These are phyloP conservation scores for Amphiprion clarkii DNA, from an alignment of 2,797 vertebrate genomes.

Conservation along the genomic window DNA sequence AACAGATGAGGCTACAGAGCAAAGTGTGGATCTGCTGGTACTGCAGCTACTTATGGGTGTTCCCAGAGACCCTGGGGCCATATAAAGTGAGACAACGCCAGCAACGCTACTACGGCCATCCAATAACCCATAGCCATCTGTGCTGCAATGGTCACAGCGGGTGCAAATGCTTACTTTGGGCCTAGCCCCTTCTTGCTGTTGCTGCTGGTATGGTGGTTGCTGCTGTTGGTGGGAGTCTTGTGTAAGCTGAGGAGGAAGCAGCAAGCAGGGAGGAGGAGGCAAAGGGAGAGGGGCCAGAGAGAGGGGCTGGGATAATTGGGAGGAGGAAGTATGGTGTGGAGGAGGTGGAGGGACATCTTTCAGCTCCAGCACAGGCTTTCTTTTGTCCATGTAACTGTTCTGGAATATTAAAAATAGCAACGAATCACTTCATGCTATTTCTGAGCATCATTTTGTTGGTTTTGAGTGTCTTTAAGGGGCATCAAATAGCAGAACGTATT, in stretches of 20 bases:
- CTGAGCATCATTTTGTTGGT: background rate
- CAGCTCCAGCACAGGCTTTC: constrained; percentile 88
- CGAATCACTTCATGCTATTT: background rate
- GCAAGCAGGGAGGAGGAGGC: constrained; percentile 72
- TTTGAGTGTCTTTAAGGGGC: background rate
- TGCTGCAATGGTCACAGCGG: constrained; percentile 83
- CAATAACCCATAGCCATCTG: constrained; percentile 75
- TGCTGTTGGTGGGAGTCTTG: constrained; percentile 84
- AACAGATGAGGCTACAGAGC: constrained; percentile 61
- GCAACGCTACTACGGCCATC: constrained; percentile 72
- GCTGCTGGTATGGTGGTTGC: constrained; percentile 39
- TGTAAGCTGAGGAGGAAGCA: constrained; percentile 58
- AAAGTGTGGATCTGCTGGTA: constrained; percentile 40
- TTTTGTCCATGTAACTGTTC: constrained; percentile 94
- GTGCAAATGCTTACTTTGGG: constrained; percentile 96
- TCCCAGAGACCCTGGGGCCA: constrained; percentile 50
- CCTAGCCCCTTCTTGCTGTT: constrained; percentile 83
- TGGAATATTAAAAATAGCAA: constrained; percentile 68
- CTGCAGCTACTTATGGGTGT: constrained; percentile 46
- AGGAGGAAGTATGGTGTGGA: constrained; percentile 82
- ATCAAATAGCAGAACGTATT: background rate
- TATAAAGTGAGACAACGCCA: constrained; percentile 79
- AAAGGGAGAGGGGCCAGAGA: constrained; percentile 84
- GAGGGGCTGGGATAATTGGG: constrained; percentile 86
- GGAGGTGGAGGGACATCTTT: constrained; percentile 92